Conservation (phyloP, 2,113 vertebrate species). For the Siniperca chuatsi region DNA sequence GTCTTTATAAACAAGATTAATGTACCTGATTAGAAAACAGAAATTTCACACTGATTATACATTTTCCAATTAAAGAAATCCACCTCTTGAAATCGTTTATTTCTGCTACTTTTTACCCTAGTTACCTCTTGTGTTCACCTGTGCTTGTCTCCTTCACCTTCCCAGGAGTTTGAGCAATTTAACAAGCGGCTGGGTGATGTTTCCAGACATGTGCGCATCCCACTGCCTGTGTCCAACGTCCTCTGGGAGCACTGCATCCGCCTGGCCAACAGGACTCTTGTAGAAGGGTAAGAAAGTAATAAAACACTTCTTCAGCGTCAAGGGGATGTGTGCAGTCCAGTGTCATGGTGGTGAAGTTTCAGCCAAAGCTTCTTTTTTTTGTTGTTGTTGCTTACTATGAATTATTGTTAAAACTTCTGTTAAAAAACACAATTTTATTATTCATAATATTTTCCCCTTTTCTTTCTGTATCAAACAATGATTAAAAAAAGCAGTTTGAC, state of each 20-base stretch:
- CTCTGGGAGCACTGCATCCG: slow-evolving; percentile 99
- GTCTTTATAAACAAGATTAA: neutral
- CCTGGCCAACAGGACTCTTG: slow-evolving; percentile 96
- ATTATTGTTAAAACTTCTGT: neutral
- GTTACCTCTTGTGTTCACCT: neutral
- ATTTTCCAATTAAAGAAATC: neutral
- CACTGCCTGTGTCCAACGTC: slow-evolving; percentile 95
- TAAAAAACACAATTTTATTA: neutral
- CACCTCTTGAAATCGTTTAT: neutral
- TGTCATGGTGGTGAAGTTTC: neutral
- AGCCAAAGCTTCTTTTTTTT: neutral
- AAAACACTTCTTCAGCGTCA: neutral
- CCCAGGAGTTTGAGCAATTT: slow-evolving; percentile 96
- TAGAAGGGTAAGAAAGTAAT: slow-evolving; percentile 91
- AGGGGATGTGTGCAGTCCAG: neutral
- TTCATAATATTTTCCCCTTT: neutral
- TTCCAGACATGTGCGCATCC: slow-evolving; percentile 94
- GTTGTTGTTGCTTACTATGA: neutral
- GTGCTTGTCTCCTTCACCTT: slow-evolving; percentile 27
- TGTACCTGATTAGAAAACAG: neutral
- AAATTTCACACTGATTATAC: neutral
- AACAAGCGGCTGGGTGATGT: slow-evolving; percentile 91
- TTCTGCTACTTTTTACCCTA: neutral
- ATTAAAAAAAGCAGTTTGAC: neutral
- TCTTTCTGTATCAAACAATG: neutral